Evolutionary conservation across 2,113 vertebrate species (phyloP).

Genomic region (Panurus biarmicus): DNA sequence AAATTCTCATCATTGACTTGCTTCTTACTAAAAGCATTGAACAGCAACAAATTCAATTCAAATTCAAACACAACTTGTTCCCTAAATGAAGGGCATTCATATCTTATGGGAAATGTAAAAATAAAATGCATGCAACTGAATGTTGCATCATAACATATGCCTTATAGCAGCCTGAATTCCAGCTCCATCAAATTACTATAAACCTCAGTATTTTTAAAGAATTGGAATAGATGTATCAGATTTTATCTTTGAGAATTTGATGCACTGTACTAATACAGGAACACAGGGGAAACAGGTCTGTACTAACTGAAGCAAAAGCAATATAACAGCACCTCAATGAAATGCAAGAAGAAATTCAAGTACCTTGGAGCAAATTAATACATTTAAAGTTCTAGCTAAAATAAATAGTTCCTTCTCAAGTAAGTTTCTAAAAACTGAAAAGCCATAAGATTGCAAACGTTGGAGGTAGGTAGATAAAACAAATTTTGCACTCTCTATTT

Average conservation of each 20-base stretch:
- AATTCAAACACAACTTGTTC: not conserved
- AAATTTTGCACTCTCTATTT: not conserved
- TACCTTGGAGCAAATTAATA: not conserved
- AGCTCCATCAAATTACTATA: not conserved
- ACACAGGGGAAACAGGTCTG: not conserved
- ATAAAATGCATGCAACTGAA: not conserved
- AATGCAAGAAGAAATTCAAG: not conserved
- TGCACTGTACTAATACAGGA: not conserved
- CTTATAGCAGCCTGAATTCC: not conserved
- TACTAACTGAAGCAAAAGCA: not conserved
- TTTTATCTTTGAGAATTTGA: not conserved
- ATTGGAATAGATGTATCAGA: not conserved
- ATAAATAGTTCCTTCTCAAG: not conserved
- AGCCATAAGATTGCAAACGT: not conserved
- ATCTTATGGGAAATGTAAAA: not conserved
- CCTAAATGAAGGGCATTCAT: not conserved
- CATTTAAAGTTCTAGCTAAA: not conserved
- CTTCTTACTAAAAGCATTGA: not conserved
- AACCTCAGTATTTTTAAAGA: not conserved
- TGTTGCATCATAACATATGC: not conserved
- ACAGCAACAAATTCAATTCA: not conserved
- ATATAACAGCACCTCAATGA: not conserved
- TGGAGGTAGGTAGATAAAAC: not conserved
- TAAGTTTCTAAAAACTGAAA: not conserved
- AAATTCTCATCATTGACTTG: not conserved